Base-by-base conservation (phyloP, 1,140 invertebrate species). In the Aleiodes sp. region DNA sequence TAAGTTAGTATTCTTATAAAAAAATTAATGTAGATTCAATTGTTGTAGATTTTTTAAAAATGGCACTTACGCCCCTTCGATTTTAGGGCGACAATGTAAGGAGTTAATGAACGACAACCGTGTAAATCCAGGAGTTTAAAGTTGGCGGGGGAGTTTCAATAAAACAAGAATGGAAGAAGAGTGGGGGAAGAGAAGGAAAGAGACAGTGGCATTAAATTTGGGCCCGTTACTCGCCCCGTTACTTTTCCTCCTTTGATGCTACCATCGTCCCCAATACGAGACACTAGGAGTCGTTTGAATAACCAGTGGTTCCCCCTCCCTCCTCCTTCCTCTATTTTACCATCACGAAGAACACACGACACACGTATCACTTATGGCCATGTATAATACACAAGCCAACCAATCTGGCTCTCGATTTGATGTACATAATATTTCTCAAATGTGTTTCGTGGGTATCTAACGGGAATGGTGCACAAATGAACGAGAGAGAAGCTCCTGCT, bases 211-310 rank as follows among this genome's bases (percentile, higher is more conserved):
- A 59, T 66, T 24, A 39, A 59, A 66, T 66, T 66, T 35, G 43
- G 65, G 21, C 24, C 65, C 65, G 65, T 66, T 66, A 66, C 28
- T 59, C 52, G 65, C 52, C 41, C 65, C 65, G 65, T 66, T 66
- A 66, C 52, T 66, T 66, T 66, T 66, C 65, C 65, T 65, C 39
- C 19, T 65, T 65, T 65, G 26, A 56, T 52, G 37, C 43, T 43
- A 52, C 37, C 28, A 66, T 21, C 65, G 65, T 66, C 52, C 65
- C 52, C 65, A 66, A 66, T 66, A 66, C 21, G 14, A 41, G 39
- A 35, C 14, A 57, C 52, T 21, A 57, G 19, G 16, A 57, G 21
- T 26, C 21, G 24, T 26, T 29, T 43, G 39, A 29, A 57, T 29
- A 29, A 24, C 21, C 41, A 31, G 4, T 31, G 9, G 28, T 7